A percentile compares a stretch with the other conserved stretches of the same genome.
phyloP scores from a whole-genome alignment of 2,113 vertebrate species.

The Nanger granti region DNA sequence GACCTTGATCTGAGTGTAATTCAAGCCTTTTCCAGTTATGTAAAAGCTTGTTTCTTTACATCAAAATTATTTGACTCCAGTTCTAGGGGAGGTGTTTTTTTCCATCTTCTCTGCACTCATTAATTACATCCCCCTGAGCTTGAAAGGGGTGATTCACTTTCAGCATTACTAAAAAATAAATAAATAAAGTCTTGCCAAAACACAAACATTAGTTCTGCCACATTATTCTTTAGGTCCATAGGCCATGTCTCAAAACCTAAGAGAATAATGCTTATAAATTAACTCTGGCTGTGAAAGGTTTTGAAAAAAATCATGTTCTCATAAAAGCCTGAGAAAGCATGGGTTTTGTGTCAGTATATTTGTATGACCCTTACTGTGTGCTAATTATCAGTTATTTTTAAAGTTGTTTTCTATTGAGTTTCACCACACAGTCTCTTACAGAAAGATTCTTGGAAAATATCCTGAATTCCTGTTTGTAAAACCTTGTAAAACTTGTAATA shows the following conservation, averaged over 20 bases:
- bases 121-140: constrained; percentile 65
- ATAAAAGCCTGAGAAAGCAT: constrained; percentile 62
- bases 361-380: constrained; percentile 60
- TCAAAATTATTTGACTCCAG: constrained; percentile 35
- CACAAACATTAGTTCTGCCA: constrained; percentile 70
- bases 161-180: constrained; percentile 63
- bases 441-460: constrained; percentile 60
- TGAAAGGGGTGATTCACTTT: constrained; percentile 62
- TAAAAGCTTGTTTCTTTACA: constrained; percentile 8
- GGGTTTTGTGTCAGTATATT: constrained; percentile 52
- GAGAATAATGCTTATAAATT: constrained; percentile 67
- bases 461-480: constrained; percentile 42
- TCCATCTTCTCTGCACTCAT: constrained; percentile 46
- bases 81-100: background rate
- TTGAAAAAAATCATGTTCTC: constrained; percentile 60
- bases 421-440: constrained; percentile 35
- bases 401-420: constrained; percentile 49
- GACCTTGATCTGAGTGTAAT: background rate
- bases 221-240: constrained; percentile 63
- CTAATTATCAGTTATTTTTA: constrained; percentile 68
- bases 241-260: constrained; percentile 62
- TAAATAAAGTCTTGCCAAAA: constrained; percentile 70
- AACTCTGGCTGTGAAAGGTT: constrained; percentile 65
- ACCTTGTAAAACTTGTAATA: background rate
- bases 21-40: background rate